Evolutionary conservation across 2,113 vertebrate genomes (phyloP), one percentile per base, ranked within the genome.

Genomic region (Pagrus major): DNA sequence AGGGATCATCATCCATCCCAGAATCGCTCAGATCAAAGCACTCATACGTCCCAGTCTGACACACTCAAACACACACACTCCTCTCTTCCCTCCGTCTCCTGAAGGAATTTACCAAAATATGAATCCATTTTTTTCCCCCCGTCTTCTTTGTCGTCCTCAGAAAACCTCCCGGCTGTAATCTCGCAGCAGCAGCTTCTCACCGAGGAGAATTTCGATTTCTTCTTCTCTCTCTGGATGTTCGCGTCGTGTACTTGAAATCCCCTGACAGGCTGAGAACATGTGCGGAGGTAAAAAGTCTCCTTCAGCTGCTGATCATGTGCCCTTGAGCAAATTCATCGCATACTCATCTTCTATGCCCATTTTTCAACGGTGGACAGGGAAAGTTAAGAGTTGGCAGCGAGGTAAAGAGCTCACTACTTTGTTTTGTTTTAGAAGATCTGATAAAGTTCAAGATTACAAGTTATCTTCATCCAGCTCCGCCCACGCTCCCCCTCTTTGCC

Each of bases 11-110:
- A 35, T 54, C 52, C 51, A 52, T 41, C 58, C 49, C 33, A 29
- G 29, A 74, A 59, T 66, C 78, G 7, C 21, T 20, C 49, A 47
- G 61, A 86, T 73, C 74, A 81, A 78, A 77, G 68, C 63, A 0
- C 23, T 64, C 21, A 3, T 4, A 63, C 44, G 12, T 69, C 51
- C 18, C 67, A 12, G 44, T 31, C 64, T 7, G 61, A 80, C 65
- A 71, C 42, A 27, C 58, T 20, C 1, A 23, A 49, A 52, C 18
- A 21, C n/a, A 72, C 44, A 23, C 59, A 0, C 16, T 1, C 6
- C 55, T 9, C 52, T 14, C 59, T 29, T 12, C 18, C 37, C 37
- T 65, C 39, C 5, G 1, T 49, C 68, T 55, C 27, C 49, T 56
- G 63, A 9, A 23, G 54, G 56, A 44, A 41, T 49, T 63, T 20